phyloP scores from a whole-genome alignment of 2,888 invertebrate species.

The Carpatolechia fugitivella region DNA sequence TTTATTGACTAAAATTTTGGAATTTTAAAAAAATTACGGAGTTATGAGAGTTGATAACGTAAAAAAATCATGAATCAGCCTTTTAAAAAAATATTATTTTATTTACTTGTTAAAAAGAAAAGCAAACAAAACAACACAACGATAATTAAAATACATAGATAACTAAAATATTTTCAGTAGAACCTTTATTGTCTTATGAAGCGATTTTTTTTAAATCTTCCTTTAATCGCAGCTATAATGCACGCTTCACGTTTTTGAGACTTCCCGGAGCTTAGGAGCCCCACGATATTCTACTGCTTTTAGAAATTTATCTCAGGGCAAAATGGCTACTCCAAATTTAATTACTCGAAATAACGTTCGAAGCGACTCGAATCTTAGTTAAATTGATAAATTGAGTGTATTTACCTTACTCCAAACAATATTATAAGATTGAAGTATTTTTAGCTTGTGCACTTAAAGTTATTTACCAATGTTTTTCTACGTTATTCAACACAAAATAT shows the following conservation, averaged over 20 bases:
- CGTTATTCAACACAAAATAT: no score
- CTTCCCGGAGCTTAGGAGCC: not conserved
- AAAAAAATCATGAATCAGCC: no score
- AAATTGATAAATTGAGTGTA: not conserved
- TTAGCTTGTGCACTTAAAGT: no score
- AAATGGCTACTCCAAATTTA: slow-evolving; percentile 3
- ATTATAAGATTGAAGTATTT: not conserved
- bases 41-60: no score
- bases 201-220: not conserved
- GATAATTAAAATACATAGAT: no score
- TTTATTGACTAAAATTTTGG: no score
- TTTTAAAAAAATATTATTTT: no score
- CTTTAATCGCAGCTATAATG: not conserved
- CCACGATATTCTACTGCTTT: not conserved
- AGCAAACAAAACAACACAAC: no score
- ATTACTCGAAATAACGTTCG: not conserved
- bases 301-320: not conserved
- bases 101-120: no score
- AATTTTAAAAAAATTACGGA: no score
- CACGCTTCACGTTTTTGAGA: not conserved
- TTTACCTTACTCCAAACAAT: not conserved
- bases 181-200: not conserved
- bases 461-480: no score
- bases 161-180: no score
- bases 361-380: not conserved